Conservation (phyloP, 2,888 invertebrate species). For the Chalcosyrphus nemorum region DNA sequence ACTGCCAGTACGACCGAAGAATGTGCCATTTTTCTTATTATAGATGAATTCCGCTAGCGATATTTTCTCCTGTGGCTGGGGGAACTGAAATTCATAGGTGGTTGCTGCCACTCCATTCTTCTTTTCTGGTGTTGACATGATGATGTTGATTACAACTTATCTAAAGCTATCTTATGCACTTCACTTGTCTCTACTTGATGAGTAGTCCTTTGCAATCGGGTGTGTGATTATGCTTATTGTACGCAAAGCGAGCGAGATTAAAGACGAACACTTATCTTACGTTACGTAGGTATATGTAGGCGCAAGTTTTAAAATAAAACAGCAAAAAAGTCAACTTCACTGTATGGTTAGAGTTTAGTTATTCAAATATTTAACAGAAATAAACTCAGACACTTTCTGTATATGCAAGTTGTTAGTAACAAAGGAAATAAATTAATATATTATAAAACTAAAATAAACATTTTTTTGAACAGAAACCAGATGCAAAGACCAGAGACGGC, state of each 20-base stretch:
- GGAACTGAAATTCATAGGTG: conserved; percentile 78
- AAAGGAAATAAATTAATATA: conserved; percentile 13
- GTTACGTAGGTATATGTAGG: not conserved
- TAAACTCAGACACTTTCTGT: not conserved
- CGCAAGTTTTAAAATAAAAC: not conserved
- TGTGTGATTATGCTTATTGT: conserved; percentile 63
- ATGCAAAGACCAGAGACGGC: conserved; percentile 23
- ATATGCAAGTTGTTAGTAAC: not conserved
- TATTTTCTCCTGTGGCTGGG: conserved; percentile 77
- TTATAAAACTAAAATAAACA: conserved; percentile 4
- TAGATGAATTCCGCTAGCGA: conserved; percentile 77
- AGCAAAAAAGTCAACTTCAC: not conserved
- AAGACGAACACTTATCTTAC: conserved; percentile 33
- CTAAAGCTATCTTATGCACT: conserved; percentile 40
- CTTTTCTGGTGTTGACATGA: conserved; percentile 77
- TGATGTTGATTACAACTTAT: conserved; percentile 42
- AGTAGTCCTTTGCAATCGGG: conserved; percentile 56
- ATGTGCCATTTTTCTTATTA: conserved; percentile 77
- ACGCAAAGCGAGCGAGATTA: conserved; percentile 27
- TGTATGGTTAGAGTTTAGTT: not conserved
- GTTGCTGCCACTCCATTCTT: conserved; percentile 76
- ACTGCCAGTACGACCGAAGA: conserved; percentile 79
- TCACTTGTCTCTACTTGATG: conserved; percentile 25
- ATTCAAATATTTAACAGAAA: not conserved
- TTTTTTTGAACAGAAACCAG: conserved; percentile 17